phyloP scores from a whole-genome alignment of 2,888 invertebrate genomes.

The Chironomus riparius region DNA sequence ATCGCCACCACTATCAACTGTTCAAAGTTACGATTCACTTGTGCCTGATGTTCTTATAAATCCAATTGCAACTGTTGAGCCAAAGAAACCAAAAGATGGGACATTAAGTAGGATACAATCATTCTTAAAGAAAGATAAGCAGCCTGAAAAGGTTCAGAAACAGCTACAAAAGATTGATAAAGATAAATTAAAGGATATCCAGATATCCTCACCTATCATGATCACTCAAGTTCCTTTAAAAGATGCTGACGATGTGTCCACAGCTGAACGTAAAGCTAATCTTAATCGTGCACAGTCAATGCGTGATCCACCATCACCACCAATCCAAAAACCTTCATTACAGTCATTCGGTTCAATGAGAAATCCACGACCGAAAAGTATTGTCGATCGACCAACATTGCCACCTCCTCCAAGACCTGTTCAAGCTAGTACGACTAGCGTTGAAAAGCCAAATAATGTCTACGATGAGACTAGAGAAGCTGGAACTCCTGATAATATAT shows the following conservation, averaged over 20 bases:
- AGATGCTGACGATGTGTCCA: constrained; percentile 45
- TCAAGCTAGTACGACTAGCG: constrained; percentile 35
- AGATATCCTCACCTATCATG: constrained; percentile 76
- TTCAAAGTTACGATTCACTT: constrained; percentile 32
- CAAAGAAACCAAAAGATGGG: constrained; percentile 49
- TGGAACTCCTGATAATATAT: constrained; percentile 65
- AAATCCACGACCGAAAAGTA: constrained; percentile 62
- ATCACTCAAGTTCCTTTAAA: constrained; percentile 35
- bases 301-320: constrained; percentile 50
- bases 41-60: constrained; percentile 17
- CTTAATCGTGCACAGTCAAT: constrained; percentile 76
- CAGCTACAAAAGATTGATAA: constrained; percentile 60
- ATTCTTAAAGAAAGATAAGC: constrained; percentile 56
- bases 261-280: constrained; percentile 46
- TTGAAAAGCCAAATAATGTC: constrained; percentile 48
- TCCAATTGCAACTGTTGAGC: background rate
- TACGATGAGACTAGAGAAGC: constrained; percentile 60
- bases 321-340: constrained; percentile 42
- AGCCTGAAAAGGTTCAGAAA: constrained; percentile 43
- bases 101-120: constrained; percentile 66
- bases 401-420: constrained; percentile 67
- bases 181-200: constrained; percentile 60
- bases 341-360: constrained; percentile 80
- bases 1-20: constrained; percentile 43
- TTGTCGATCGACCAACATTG: constrained; percentile 60